These are phyloP conservation scores for Oreochromis aureus DNA, from an alignment of 2,113 vertebrate species.

Conservation along the genomic window DNA sequence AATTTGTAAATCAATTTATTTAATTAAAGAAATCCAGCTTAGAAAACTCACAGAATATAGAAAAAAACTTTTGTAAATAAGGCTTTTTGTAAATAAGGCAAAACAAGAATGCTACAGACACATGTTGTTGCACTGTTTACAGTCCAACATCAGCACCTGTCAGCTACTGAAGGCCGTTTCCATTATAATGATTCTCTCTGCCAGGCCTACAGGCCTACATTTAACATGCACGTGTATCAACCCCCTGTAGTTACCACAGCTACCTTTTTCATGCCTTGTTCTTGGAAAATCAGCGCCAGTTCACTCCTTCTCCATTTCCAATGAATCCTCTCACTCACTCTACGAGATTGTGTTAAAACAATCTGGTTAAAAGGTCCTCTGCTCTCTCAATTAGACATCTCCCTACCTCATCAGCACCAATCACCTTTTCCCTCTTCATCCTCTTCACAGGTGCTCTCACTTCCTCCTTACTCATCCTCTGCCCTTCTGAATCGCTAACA, in stretches of 20 bases:
- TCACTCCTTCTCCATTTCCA: background rate
- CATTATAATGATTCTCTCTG: background rate
- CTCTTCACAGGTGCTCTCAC: background rate
- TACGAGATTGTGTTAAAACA: background rate
- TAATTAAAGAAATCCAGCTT: background rate
- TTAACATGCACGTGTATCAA: background rate
- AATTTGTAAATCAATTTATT: background rate
- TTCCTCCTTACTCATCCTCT: background rate
- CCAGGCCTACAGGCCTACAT: background rate
- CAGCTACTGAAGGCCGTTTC: background rate
- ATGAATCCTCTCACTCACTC: background rate
- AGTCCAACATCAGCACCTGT: background rate
- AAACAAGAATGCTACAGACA: background rate
- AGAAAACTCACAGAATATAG: background rate
- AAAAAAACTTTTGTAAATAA: background rate
- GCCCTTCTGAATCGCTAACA: background rate
- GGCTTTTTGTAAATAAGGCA: background rate
- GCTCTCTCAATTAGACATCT: background rate
- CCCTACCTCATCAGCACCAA: background rate
- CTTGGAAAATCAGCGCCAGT: background rate
- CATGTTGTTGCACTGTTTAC: background rate
- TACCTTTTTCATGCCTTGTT: accelerated
- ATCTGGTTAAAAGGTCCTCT: background rate
- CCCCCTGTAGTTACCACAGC: background rate
- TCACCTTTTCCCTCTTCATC: background rate